Base-by-base conservation (phyloP, 2,113 vertebrate genomes). In the Physeter macrocephalus region DNA sequence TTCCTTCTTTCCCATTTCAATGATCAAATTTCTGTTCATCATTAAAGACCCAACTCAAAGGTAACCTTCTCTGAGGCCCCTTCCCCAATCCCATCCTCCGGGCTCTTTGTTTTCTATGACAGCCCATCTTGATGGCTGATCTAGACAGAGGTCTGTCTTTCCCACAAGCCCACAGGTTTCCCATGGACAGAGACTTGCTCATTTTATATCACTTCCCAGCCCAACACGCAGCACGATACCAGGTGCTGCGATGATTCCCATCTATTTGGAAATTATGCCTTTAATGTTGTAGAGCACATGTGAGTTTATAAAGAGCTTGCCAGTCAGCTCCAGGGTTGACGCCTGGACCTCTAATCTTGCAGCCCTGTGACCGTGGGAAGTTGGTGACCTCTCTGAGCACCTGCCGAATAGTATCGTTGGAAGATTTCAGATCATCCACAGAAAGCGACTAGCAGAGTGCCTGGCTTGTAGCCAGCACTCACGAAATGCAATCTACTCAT, bases 401-500 rank as follows among this genome's bases (percentile, higher is more conserved):
- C 59, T 31, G 29, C 41, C 54, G 29, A 31, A 39, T 3, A 8
- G 10, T 10, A 4, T 3, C 12, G 2, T 5, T 43, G 29, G 88
- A 94, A 25, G 85, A 52, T 39, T 86, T 67, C 36, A 9, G 34
- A 77, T 46, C 4, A 21, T 46, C 71, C 64, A n/a, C 36, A 8
- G 21, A 69, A 74, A 90, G 59, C 31, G 41, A 10, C 13, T 8
- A 36, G 72, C 34, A 27, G 25, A 39, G 43, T 5, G 29, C 27
- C 57, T 59, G 52, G 34, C 36, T 86, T 90, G 20, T 1, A n/a
- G 46, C 29, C 67, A 49, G 46, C 88, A n/a, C 69, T 66, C 3
- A 14, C n/a, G 66, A 80, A 74, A 46, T 0, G 0, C 18, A 25
- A 2, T 25, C 3, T 34, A 5, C 5, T 59, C 66, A 21, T 13